These are phyloP conservation scores for Galago senegalensis DNA, from an alignment of 2,797 vertebrate genomes.

Conservation along the genomic window DNA sequence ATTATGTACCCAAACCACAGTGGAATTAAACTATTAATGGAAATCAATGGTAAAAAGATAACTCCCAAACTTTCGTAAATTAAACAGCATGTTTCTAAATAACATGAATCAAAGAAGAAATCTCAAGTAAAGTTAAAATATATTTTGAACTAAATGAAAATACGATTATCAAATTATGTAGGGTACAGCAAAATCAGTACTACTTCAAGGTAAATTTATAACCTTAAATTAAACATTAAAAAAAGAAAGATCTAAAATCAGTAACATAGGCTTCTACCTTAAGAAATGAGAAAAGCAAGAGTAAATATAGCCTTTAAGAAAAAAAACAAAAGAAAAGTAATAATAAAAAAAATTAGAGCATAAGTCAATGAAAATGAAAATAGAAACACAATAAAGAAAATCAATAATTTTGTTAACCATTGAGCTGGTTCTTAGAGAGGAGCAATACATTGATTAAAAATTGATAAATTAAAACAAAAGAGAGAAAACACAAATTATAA, in stretches of 20 bases:
- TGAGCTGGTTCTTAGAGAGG: background rate
- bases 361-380: constrained; percentile 20
- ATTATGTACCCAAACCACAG: background rate
- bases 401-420: background rate
- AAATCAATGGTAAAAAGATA: background rate
- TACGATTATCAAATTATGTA: background rate
- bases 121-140: background rate
- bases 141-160: constrained; percentile 7
- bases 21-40: background rate
- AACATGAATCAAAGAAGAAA: background rate
- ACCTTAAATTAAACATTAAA: background rate
- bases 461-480: background rate
- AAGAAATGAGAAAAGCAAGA: background rate
- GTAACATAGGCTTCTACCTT: background rate
- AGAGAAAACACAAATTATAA: background rate
- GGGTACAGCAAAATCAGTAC: background rate
- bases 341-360: no score
- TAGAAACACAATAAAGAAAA: background rate
- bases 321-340: background rate
- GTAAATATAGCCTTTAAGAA: background rate
- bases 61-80: background rate
- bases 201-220: background rate
- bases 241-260: background rate
- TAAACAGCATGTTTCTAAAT: background rate
- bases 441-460: background rate